Evolutionary conservation across 2,888 invertebrate species (phyloP).

Genomic region (Trachelus tabidus): DNA sequence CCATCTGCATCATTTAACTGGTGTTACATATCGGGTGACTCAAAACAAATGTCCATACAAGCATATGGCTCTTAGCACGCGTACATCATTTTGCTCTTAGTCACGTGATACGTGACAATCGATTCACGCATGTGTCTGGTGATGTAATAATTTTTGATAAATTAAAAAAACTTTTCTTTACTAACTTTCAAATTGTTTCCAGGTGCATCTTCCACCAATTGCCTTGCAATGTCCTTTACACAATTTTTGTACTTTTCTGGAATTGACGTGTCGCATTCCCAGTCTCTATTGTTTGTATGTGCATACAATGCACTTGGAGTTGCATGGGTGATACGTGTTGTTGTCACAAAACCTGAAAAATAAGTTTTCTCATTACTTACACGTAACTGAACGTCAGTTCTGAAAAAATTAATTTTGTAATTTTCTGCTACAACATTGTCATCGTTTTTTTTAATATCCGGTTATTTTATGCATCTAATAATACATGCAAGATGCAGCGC

Average conservation of each 20-base stretch:
- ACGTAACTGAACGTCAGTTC: too few species aligned
- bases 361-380: not conserved
- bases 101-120: not conserved
- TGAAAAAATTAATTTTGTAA: not conserved
- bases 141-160: not conserved
- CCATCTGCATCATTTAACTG: not conserved
- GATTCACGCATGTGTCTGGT: not conserved
- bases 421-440: too few species aligned
- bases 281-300: conserved; percentile 69
- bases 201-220: conserved; percentile 72
- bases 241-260: conserved; percentile 58
- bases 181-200: conserved; percentile 72
- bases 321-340: conserved; percentile 75
- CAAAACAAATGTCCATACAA: conserved; percentile 3
- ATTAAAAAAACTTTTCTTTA: not conserved
- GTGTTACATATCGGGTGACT: not conserved
- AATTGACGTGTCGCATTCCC: conserved; percentile 70
- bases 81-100: not conserved
- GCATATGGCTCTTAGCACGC: not conserved
- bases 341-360: conserved; percentile 72
- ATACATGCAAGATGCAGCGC: not conserved
- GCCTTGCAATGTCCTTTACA: conserved; percentile 73
- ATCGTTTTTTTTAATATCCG: not conserved
- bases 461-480: not conserved
- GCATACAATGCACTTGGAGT: conserved; percentile 74